These are phyloP conservation scores for Drosophila phalerata DNA, from an alignment of 2,888 invertebrate genomes.

Conservation along the genomic window DNA sequence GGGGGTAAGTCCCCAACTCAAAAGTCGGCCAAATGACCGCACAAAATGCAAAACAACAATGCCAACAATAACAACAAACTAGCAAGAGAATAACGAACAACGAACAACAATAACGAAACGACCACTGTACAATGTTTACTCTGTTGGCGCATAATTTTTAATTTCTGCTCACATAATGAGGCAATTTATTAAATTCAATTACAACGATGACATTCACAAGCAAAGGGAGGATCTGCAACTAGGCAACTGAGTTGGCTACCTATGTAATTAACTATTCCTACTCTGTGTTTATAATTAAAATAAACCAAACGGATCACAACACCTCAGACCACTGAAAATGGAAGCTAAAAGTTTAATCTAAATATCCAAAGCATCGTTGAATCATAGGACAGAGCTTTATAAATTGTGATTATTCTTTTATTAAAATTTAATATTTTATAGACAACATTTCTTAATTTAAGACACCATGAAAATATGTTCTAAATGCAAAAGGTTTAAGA, in stretches of 20 bases:
- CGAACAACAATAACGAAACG: slow-evolving; percentile 40
- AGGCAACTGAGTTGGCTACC: neutral
- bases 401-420: too few relatives aligned
- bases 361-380: too few relatives aligned
- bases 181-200: slow-evolving; percentile 86
- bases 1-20: slow-evolving; percentile 29
- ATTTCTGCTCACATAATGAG: slow-evolving; percentile 83
- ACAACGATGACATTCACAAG: slow-evolving; percentile 84
- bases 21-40: slow-evolving; percentile 71
- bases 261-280: neutral
- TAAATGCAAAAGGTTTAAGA: too few relatives aligned
- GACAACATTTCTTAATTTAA: too few relatives aligned
- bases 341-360: too few relatives aligned
- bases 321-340: neutral
- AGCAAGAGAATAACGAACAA: slow-evolving; percentile 27
- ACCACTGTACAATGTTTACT: slow-evolving; percentile 40
- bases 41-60: slow-evolving; percentile 69
- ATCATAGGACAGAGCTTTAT: too few relatives aligned
- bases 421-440: too few relatives aligned
- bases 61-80: slow-evolving; percentile 26
- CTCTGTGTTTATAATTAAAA: slow-evolving; percentile 4
- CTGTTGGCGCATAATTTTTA: slow-evolving; percentile 69
- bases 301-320: neutral
- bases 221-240: slow-evolving; percentile 11
- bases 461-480: too few relatives aligned